A percentile compares a stretch with the other conserved stretches of the same genome.
Evolutionary conservation across 2,888 invertebrate species (phyloP).

Genomic region (Acanthacorydalis orientalis): DNA sequence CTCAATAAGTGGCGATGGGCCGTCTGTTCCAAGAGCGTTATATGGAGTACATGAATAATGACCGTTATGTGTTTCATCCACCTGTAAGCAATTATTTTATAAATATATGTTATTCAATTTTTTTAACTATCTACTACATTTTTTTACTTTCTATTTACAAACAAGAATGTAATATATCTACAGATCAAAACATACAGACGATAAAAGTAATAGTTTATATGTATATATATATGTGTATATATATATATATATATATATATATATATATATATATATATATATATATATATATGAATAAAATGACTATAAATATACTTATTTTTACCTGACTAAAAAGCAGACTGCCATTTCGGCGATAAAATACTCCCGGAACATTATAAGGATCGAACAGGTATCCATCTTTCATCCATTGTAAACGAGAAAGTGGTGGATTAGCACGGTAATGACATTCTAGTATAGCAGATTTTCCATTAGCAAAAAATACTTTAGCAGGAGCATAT

Average conservation of each 20-base stretch:
- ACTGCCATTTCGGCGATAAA: conserved; percentile 3
- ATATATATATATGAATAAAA: background rate
- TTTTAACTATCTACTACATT: too few relatives aligned
- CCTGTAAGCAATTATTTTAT: conserved; percentile 42
- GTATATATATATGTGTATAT: background rate
- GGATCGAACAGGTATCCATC: conserved; percentile 83
- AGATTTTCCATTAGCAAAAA: conserved; percentile 65
- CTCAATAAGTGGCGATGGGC: conserved; percentile 68
- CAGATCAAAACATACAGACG: too few relatives aligned
- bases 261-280: background rate
- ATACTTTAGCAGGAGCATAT: conserved; percentile 69
- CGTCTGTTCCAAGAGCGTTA: conserved; percentile 73
- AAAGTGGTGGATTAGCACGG: conserved; percentile 79
- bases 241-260: conserved; percentile 2
- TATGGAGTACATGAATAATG: conserved; percentile 83
- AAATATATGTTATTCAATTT: conserved; percentile 49
- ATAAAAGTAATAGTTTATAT: too few relatives aligned
- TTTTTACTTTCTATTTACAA: too few relatives aligned
- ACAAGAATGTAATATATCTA: too few relatives aligned
- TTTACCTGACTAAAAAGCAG: too few relatives aligned
- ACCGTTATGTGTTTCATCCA: conserved; percentile 73
- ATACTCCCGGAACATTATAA: conserved; percentile 51
- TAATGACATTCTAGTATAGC: conserved; percentile 82
- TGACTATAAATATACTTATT: too few relatives aligned
- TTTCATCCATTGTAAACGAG: conserved; percentile 83